Conservation (phyloP, 35 echinoderm and acorn worm species). For the Diadema setosum region DNA sequence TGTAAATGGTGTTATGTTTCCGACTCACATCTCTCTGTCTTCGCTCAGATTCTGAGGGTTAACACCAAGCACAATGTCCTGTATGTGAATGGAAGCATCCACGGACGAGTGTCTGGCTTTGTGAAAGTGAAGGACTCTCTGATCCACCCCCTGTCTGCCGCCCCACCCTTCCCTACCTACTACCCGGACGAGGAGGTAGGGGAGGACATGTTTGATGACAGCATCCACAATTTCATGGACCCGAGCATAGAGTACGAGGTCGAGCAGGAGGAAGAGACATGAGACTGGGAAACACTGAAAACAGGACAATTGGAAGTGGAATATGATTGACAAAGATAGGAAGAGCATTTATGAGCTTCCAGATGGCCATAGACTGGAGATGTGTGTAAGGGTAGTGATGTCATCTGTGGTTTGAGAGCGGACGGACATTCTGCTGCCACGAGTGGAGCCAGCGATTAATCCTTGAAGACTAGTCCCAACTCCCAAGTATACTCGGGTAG, state of each 20-base stretch:
- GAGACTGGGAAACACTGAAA: too few species aligned
- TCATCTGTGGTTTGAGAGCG: too few species aligned
- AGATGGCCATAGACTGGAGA: too few species aligned
- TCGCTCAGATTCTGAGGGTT: slow-evolving; percentile 71
- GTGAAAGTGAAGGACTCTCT: slow-evolving; percentile 74
- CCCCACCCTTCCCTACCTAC: slow-evolving; percentile 79
- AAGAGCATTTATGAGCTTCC: too few species aligned
- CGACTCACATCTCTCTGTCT: neutral
- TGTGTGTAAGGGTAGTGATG: too few species aligned
- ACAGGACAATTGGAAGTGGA: too few species aligned
- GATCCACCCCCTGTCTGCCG: neutral
- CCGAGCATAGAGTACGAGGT: slow-evolving; percentile 67
- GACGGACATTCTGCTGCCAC: too few species aligned
- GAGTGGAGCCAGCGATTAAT: too few species aligned
- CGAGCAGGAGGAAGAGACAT: slow-evolving; percentile 1
- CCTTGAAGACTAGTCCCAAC: too few species aligned
- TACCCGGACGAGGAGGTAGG: slow-evolving; percentile 60
- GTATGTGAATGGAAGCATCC: slow-evolving; percentile 57
- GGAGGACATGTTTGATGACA: slow-evolving; percentile 65
- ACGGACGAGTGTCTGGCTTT: slow-evolving; percentile 51
- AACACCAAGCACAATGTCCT: slow-evolving; percentile 94
- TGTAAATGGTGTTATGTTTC: too few species aligned
- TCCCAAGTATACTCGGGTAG: too few species aligned
- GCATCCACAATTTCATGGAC: slow-evolving; percentile 33
- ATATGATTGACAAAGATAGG: too few species aligned